Evolutionary conservation across 2,888 invertebrate genomes (phyloP), one percentile per base, ranked within the genome.

Genomic region (Bruchidius siliquastri): DNA sequence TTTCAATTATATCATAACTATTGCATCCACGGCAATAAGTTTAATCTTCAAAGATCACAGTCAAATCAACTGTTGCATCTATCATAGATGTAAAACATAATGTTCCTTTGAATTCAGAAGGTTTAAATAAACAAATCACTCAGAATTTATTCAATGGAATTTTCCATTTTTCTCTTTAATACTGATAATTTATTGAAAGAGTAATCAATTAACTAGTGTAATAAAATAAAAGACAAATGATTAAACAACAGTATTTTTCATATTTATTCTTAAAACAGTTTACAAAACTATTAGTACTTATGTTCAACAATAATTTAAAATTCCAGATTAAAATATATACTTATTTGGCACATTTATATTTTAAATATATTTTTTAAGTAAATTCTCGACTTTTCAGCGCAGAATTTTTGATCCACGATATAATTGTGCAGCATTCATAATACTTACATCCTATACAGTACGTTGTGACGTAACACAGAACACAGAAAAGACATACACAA

Each of bases 281-380:
- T 80, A 79, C 79, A 80, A 82, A 79, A 81, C 75, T 77, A 80
- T 81, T 79, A 80, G 77, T 78, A 78, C 74, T 77, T 76, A 76
- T 74, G 75, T 76, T 77, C 78, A 82, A 80, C 82, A 82, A 81
- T 80, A 81, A 81, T 80, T 81, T 81, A 81, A 79, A 78, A 76
- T 73, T 75, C 77, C 74, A 74, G 75, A 76, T 78, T 77, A 75
- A 78, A 77, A 77, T 73, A 71, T 71, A 74, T 70, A 21, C 73
- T 74, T 73, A 75, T 77, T 78, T 78, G 78, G 78, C 78, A 78
- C 78, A 71, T 49, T 49, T 49, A 49, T 49, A 49, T 49, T 74
- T 71, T 70, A 69, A 67, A 72, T 73, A 70, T 69, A 13, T 68
- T 49, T 22, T 72, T 68, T 74, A 74, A 76, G 70, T 76, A 72